A percentile compares a stretch with the other conserved stretches of the same genome.
phyloP scores from a whole-genome alignment of 1,140 invertebrate species.

The Hyphantria cunea region DNA sequence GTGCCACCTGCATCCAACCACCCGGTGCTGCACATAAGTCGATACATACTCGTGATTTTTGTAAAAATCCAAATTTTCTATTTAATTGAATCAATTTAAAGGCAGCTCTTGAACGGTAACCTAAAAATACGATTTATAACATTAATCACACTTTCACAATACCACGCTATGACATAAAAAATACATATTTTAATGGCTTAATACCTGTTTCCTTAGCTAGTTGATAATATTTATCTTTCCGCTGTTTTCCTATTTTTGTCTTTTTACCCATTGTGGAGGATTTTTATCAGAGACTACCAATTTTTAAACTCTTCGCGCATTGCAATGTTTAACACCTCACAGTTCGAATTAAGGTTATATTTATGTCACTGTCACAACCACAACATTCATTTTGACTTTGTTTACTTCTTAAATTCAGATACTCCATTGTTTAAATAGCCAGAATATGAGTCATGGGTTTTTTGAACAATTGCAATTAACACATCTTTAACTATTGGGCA shows the following conservation, averaged over 20 bases:
- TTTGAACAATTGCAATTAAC: too few species aligned
- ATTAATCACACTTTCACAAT: too few species aligned
- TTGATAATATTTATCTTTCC: slow-evolving; percentile 99
- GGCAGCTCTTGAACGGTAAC: slow-evolving; percentile 97
- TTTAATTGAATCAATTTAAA: slow-evolving; percentile 99
- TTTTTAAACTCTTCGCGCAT: too few species aligned
- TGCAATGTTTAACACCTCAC: too few species aligned
- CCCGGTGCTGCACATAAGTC: slow-evolving; percentile 99
- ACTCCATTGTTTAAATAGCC: too few species aligned
- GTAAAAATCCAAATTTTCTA: slow-evolving; percentile 98
- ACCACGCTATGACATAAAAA: not conserved
- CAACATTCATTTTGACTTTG: too few species aligned
- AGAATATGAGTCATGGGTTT: too few species aligned
- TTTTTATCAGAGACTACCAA: too few species aligned
- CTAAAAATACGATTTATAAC: slow-evolving; percentile 80
- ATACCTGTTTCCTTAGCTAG: slow-evolving; percentile 98
- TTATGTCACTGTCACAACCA: too few species aligned
- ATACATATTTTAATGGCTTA: slow-evolving; percentile 27
- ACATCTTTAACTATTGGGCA: too few species aligned
- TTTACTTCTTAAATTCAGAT: too few species aligned
- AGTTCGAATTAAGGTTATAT: too few species aligned
- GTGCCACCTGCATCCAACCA: slow-evolving; percentile 99
- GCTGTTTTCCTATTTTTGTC: slow-evolving; percentile 97
- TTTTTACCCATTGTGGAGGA: slow-evolving; percentile 94
- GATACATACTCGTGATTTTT: slow-evolving; percentile 96